These are phyloP conservation scores for Rhynchomys soricoides DNA, from an alignment of 2,113 vertebrate genomes.

Conservation along the genomic window DNA sequence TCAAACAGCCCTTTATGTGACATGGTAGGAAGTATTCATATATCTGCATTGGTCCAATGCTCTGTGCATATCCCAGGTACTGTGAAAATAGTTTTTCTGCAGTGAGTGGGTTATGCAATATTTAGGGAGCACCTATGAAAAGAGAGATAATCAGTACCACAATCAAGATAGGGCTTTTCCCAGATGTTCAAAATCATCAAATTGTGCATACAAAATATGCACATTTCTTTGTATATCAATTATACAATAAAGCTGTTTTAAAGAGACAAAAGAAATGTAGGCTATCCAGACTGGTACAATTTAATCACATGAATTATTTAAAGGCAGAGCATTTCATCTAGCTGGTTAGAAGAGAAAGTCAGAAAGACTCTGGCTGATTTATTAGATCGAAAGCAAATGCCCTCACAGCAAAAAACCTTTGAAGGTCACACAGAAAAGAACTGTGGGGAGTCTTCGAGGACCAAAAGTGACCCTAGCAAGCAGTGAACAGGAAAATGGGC, in stretches of 20 bases:
- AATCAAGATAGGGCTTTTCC: background rate
- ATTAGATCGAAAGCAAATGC: background rate
- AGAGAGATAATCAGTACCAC: background rate
- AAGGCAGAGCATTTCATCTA: background rate
- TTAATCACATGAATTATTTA: background rate
- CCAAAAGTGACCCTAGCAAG: background rate
- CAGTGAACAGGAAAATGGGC: background rate
- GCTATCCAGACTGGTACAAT: background rate
- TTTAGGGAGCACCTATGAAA: background rate
- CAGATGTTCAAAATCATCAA: background rate
- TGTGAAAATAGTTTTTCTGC: background rate
- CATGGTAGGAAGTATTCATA: background rate
- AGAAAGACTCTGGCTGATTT: background rate
- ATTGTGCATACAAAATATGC: background rate
- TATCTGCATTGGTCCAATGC: no score
- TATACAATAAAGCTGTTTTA: background rate
- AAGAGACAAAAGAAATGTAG: background rate
- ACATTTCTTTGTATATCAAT: background rate
- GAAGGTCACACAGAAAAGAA: background rate
- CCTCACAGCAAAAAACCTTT: background rate
- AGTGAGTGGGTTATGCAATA: background rate
- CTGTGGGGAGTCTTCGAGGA: background rate
- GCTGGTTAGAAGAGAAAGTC: background rate
- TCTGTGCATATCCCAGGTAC: background rate
- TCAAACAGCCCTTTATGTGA: background rate